phyloP scores from a whole-genome alignment of 1,140 invertebrate genomes.

The Eubasilissa regina region DNA sequence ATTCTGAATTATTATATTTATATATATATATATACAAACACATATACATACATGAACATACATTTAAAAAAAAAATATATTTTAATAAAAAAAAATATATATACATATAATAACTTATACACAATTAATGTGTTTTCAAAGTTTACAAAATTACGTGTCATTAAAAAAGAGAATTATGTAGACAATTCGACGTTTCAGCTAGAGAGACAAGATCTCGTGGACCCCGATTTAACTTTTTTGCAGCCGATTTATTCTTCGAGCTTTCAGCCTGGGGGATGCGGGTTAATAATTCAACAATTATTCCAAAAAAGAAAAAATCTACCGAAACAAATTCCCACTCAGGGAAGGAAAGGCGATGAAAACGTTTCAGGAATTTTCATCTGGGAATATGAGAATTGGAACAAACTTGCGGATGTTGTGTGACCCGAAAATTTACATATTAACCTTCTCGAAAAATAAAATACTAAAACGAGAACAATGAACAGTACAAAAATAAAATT shows the following conservation, averaged over 20 bases:
- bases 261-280: conserved; percentile 5
- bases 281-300: conserved; percentile 59
- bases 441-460: not conserved
- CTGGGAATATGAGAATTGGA: conserved; percentile 3
- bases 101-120: too few species aligned
- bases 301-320: conserved; percentile 50
- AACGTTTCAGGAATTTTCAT: not conserved
- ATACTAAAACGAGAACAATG: not conserved
- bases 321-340: not conserved
- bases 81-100: too few species aligned
- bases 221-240: conserved; percentile 45
- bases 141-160: conserved; percentile 40
- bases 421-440: conserved; percentile 10
- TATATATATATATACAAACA: too few species aligned
- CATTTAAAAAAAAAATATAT: too few species aligned
- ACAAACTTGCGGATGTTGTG: not conserved
- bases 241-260: conserved; percentile 27
- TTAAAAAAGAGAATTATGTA: conserved; percentile 55
- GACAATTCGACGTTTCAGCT: conserved; percentile 14
- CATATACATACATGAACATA: too few species aligned
- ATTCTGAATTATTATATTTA: too few species aligned
- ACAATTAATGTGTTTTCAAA: not conserved
- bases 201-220: conserved; percentile 5
- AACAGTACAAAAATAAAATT: not conserved
- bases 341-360: conserved; percentile 1